These are phyloP conservation scores for Fragum whitleyi DNA, from an alignment of 2,888 invertebrate species.

Conservation along the genomic window DNA sequence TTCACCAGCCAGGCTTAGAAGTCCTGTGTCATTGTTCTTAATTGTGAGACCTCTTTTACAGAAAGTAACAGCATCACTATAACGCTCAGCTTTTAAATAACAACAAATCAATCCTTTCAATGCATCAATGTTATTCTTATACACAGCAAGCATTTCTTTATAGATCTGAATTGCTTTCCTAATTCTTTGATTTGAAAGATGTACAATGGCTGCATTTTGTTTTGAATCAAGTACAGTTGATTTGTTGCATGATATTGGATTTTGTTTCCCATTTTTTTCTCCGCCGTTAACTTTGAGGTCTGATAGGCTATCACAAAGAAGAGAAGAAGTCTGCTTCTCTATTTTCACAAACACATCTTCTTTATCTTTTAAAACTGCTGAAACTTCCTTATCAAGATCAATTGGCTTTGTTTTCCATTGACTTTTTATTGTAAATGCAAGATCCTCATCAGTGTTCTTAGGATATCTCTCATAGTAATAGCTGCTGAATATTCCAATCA, in stretches of 20 bases:
- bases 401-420: not conserved
- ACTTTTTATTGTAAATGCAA: constrained; percentile 29
- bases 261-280: too few relatives aligned
- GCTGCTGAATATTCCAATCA: constrained; percentile 47
- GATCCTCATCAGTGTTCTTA: not conserved
- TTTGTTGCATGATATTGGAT: too few relatives aligned
- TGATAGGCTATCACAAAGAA: too few relatives aligned
- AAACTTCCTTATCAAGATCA: constrained; percentile 19
- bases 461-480: constrained; percentile 37
- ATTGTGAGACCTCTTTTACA: constrained; percentile 41
- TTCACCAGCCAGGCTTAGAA: constrained; percentile 42
- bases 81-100: constrained; percentile 61
- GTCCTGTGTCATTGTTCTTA: constrained; percentile 37
- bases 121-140: constrained; percentile 42
- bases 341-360: constrained; percentile 62
- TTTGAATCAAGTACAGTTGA: constrained; percentile 11
- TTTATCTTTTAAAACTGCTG: constrained; percentile 53
- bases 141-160: constrained; percentile 53
- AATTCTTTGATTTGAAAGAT: constrained; percentile 52
- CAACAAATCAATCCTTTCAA: constrained; percentile 52
- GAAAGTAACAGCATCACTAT: constrained; percentile 43
- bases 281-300: not conserved
- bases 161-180: constrained; percentile 62
- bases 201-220: constrained; percentile 50
- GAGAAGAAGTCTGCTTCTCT: not conserved